Evolutionary conservation across 2,113 vertebrate genomes (phyloP).

Genomic region (Oenanthe oenanthe): DNA sequence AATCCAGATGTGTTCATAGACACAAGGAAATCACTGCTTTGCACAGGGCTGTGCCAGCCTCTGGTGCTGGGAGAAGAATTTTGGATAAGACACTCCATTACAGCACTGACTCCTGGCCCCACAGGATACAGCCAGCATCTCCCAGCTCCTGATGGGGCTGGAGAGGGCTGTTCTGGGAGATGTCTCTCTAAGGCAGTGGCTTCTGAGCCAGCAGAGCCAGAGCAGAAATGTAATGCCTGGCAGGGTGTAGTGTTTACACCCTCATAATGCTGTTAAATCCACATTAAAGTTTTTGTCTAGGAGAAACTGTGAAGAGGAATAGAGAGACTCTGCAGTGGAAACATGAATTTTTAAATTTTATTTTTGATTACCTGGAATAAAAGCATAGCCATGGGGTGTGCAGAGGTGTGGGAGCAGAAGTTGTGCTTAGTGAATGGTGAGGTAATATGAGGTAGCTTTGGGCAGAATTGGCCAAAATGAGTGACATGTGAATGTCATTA

Average conservation of each 20-base stretch:
- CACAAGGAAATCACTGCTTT: neutral
- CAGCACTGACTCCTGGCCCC: fast-evolving
- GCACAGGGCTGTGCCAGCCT: neutral
- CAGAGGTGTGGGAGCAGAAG: neutral
- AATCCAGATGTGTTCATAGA: neutral
- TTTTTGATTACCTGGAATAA: neutral
- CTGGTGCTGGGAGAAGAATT: neutral
- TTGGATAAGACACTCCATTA: neutral
- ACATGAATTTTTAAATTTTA: neutral
- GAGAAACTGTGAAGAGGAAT: neutral
- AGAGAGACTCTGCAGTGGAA: neutral
- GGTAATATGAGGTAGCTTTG: neutral
- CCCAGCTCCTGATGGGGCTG: neutral
- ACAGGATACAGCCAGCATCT: neutral
- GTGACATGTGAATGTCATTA: neutral
- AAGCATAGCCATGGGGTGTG: neutral
- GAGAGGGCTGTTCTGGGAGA: neutral
- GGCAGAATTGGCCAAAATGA: neutral
- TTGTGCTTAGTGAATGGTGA: neutral
- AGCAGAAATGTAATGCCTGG: neutral
- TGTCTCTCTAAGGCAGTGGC: neutral
- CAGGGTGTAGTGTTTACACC: neutral
- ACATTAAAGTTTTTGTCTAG: neutral
- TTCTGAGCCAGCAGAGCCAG: neutral
- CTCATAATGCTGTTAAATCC: neutral